These are phyloP conservation scores for Calcarius ornatus DNA, from an alignment of 2,113 vertebrate genomes.

Conservation along the genomic window DNA sequence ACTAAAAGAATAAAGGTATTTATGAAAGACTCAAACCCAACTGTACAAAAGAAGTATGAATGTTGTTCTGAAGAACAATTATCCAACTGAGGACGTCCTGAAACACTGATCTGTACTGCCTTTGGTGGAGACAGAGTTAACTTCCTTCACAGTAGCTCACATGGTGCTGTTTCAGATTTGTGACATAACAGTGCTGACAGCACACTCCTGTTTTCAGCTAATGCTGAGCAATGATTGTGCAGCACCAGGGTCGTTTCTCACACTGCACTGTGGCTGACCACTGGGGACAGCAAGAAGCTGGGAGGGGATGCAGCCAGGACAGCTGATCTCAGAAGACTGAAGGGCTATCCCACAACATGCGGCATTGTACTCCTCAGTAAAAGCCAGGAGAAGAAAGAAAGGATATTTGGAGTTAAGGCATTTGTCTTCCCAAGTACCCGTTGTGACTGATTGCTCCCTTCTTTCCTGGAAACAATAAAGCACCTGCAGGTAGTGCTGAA, in stretches of 20 bases:
- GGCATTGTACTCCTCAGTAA: not conserved
- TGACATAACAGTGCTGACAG: fast-evolving
- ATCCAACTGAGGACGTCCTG: not conserved
- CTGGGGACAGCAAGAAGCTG: not conserved
- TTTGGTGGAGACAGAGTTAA: not conserved
- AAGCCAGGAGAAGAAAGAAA: not conserved
- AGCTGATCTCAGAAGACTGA: not conserved
- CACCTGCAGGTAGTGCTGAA: fast-evolving
- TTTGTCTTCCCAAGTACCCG: not conserved
- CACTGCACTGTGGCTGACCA: fast-evolving
- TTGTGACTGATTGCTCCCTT: fast-evolving
- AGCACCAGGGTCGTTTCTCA: not conserved
- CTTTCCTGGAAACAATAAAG: not conserved
- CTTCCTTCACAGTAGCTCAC: not conserved
- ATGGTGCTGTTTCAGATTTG: not conserved
- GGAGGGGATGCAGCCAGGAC: fast-evolving
- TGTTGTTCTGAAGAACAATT: not conserved
- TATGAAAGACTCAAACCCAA: not conserved
- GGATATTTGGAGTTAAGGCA: fast-evolving
- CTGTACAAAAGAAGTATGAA: not conserved
- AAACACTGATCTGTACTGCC: not conserved
- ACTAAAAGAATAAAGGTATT: not conserved
- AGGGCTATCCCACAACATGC: not conserved
- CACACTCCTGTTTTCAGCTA: not conserved
- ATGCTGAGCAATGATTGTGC: not conserved